Evolutionary conservation across 2,888 invertebrate species (phyloP), one percentile per base, ranked within the genome.

Genomic region (Litoditis marina): DNA sequence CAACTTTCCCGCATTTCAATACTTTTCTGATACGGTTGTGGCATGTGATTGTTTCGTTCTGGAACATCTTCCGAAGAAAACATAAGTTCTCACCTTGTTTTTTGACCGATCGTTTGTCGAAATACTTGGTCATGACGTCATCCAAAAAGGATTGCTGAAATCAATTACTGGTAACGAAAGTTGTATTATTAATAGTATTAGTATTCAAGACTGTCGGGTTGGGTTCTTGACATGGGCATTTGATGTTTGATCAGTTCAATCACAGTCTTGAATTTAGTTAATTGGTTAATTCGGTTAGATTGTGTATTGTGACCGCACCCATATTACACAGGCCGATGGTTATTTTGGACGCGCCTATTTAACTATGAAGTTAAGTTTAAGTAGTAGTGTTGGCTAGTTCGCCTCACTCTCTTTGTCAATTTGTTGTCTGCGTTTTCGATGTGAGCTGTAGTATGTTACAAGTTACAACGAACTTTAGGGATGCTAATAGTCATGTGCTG

Each of bases 91-190:
- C n/a, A n/a, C n/a, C n/a, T n/a, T n/a, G n/a, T n/a, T n/a, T n/a
- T n/a, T n/a, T n/a, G n/a, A n/a, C 19, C 11, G 52, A 31, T 11
- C 57, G 30, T 31, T 57, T 57, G 47, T 57, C 57, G 36, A 57
- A 57, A 27, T 57, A 57, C 31, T 57, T 44, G 4, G 19, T 32
- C 57, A 60, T 60, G 7, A 60, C 60, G 22, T 60, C 52, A 25
- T 60, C 60, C 25, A 60, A 44, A 32, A 60, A 60, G 46, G 27
- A 36, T 25, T 60, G 60, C 60, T 60, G 60, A 51, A 51, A 51
- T 27, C 11, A 28, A 51, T 44, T 8, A 25, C 25, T 8, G 19
- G 19, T 6, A 44, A 22, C 25, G 19, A 44, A 44, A 25, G 19
- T 19, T 22, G 44, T 44, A 6, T 44, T 4, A 44, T 25, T 8